Base-by-base conservation (phyloP, 2,888 invertebrate species). In the Sinodicranocentrus sp. region DNA sequence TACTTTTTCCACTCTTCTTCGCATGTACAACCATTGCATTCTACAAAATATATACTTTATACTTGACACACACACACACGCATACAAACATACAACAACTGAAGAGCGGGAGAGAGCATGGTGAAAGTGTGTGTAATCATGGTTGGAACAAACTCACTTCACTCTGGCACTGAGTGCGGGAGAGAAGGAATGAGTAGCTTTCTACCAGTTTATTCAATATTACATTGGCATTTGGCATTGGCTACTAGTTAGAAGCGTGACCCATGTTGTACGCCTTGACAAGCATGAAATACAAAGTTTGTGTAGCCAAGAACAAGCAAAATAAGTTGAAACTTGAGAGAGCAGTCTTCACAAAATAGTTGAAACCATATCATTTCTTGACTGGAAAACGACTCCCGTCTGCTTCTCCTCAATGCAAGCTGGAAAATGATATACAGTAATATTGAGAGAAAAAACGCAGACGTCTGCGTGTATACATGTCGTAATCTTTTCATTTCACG, bases 401-500 rank as follows among this genome's bases (percentile, higher is more conserved):
- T 61, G 43, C n/a, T 73, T 43, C 33, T 33, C 33, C 33, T 28
- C 54, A 26, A 76, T 33, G 28, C 19, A 8, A 25, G 21, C 6
- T 63, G 26, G 57, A 57, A 72, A 72, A 79, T 75, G 75, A 75
- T 61, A 75, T 82, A 82, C 59, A 48, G 25, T 67, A 48, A 65
- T 54, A 59, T 23, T 67, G 44, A 65, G 26, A 15, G 23, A 33
- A 52, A 52, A 82, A 82, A 75, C 75, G 68, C 82, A 82, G 75
- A 82, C 82, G 75, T 82, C 75, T 82, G 82, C 82, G 68, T 75
- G 68, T 75, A 68, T 82, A 68, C 65, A 82, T 59, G 39, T 59
- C 67, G 73, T 82, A 75, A 75, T 82, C 82, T 82, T 75, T 82
- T 82, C 82, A 75, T 82, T 75, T 82, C 75, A 67, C 59, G 68